Conservation (phyloP, 2,888 invertebrate genomes). For the Hoplodrina blanda region DNA sequence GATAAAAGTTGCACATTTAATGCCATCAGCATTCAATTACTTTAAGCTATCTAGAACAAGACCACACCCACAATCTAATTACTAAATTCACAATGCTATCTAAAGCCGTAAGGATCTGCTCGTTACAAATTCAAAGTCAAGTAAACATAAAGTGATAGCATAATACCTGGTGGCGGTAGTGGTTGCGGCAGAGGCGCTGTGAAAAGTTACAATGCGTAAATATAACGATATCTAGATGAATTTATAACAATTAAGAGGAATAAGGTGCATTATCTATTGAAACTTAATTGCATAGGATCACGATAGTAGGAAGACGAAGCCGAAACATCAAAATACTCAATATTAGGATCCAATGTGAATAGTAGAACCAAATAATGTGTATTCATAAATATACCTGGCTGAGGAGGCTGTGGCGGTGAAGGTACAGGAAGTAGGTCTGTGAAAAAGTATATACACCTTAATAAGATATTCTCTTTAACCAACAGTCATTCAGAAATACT, state of each 20-base stretch:
- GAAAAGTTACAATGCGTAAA: background rate
- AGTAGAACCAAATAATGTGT: background rate
- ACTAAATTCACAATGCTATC: background rate
- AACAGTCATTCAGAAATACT: background rate
- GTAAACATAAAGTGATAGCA: background rate
- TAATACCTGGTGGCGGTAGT: background rate
- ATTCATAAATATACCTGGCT: conserved; percentile 28
- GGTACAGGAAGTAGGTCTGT: conserved; percentile 17
- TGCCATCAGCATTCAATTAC: background rate
- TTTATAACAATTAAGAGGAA: too few relatives aligned
- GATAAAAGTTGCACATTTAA: background rate
- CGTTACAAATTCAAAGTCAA: too few relatives aligned
- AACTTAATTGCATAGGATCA: background rate
- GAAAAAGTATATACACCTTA: conserved; percentile 6
- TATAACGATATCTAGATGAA: background rate
- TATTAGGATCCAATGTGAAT: background rate
- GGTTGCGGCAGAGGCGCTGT: background rate
- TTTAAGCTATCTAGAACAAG: background rate
- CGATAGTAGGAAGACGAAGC: background rate
- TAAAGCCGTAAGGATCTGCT: background rate
- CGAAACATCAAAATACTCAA: too few relatives aligned
- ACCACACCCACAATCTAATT: too few relatives aligned
- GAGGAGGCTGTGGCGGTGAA: background rate
- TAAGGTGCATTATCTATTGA: background rate
- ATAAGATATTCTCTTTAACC: background rate